Evolutionary conservation across 2,113 vertebrate species (phyloP).

Genomic region (Seriola aureovittata): DNA sequence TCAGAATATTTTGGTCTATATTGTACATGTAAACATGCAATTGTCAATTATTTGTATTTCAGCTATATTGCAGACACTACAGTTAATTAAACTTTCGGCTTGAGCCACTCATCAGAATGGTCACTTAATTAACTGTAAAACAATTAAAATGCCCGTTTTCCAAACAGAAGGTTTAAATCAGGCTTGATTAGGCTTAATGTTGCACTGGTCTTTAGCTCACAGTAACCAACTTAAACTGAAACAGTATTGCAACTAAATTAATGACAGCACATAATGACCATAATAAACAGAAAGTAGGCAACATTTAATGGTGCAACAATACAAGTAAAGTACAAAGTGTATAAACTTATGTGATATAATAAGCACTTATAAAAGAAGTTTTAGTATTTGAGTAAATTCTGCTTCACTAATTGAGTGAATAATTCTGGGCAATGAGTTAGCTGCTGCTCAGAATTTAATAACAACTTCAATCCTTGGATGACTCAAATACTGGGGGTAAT

Average conservation of each 20-base stretch:
- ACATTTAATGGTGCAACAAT: neutral
- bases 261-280: neutral
- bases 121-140: neutral
- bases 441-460: constrained; percentile 24
- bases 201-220: neutral
- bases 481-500: constrained; percentile 23
- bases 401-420: constrained; percentile 28
- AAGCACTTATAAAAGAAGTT: constrained; percentile 23
- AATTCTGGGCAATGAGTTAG: constrained; percentile 21
- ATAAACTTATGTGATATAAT: neutral
- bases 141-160: neutral
- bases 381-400: constrained; percentile 24
- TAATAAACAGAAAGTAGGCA: neutral
- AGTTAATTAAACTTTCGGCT: neutral
- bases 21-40: neutral
- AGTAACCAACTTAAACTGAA: neutral
- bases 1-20: neutral
- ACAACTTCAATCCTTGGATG: constrained; percentile 12
- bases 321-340: neutral
- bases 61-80: neutral
- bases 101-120: neutral
- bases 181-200: neutral
- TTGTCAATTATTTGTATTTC: neutral
- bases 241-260: neutral
- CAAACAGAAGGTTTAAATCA: too few species aligned